These are phyloP conservation scores for Plodia interpunctella DNA, from an alignment of 1,140 invertebrate species.

Conservation along the genomic window DNA sequence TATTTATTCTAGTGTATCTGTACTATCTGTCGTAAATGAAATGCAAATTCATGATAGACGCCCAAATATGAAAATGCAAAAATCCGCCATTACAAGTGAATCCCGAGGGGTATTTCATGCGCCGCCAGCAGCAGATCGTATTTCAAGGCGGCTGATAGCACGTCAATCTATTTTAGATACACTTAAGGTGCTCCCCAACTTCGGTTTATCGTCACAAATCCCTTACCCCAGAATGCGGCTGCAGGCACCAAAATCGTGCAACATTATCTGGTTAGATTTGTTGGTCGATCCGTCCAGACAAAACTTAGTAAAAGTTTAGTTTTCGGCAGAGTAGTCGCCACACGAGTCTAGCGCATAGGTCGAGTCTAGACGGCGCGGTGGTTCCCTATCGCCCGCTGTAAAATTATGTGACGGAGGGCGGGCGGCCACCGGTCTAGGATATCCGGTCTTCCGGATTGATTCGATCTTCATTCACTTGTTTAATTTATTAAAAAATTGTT, in stretches of 20 bases:
- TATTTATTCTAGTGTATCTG: background rate
- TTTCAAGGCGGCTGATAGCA: constrained; percentile 23
- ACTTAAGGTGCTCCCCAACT: constrained; percentile 20
- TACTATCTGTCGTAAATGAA: background rate
- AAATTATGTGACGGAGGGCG: constrained; percentile 63
- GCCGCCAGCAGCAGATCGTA: constrained; percentile 24
- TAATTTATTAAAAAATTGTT: constrained; percentile 27
- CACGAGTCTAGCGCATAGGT: constrained; percentile 56
- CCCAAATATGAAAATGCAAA: background rate
- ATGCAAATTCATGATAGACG: background rate
- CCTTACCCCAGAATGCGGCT: background rate
- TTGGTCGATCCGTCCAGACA: constrained; percentile 42
- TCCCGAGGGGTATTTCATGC: constrained; percentile 28
- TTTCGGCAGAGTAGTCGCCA: constrained; percentile 35
- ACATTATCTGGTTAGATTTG: constrained; percentile 43
- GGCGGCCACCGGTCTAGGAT: constrained; percentile 30
- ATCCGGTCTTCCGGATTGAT: constrained; percentile 39
- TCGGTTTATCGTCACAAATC: constrained; percentile 11
- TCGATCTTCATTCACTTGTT: constrained; percentile 33
- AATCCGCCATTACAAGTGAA: constrained; percentile 14
- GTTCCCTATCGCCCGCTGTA: constrained; percentile 54
- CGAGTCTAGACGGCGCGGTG: constrained; percentile 68
- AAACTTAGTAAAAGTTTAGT: constrained; percentile 21
- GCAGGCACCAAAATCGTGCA: constrained; percentile 42
- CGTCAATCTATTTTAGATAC: constrained; percentile 29